phyloP scores from a whole-genome alignment of 1,140 invertebrate species.

The Camponotus floridanus region DNA sequence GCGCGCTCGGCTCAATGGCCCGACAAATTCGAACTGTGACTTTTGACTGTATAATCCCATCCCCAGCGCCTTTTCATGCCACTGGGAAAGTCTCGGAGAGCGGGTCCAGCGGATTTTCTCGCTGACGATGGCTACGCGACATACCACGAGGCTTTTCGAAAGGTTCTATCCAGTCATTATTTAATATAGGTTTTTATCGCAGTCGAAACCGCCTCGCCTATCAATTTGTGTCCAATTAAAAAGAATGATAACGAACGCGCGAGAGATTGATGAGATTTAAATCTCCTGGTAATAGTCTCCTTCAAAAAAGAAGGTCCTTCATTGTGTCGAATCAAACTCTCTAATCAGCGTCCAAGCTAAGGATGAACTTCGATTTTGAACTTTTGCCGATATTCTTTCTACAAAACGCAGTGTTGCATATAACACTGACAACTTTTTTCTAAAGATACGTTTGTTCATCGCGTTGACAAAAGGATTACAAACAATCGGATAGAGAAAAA shows the following conservation, averaged over 20 bases:
- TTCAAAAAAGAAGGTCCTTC: neutral
- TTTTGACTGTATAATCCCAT: constrained; percentile 85
- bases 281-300: neutral
- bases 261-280: constrained; percentile 1
- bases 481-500: neutral
- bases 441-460: too few species aligned
- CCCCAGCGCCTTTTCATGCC: constrained; percentile 78
- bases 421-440: neutral
- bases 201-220: neutral
- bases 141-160: neutral
- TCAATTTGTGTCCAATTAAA: constrained; percentile 18
- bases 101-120: constrained; percentile 27
- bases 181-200: neutral
- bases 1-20: constrained; percentile 82
- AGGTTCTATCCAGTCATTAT: constrained; percentile 2
- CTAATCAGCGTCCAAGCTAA: neutral
- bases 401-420: neutral
- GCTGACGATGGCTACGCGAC: constrained; percentile 30
- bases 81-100: constrained; percentile 76
- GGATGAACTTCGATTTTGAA: neutral
- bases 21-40: constrained; percentile 86
- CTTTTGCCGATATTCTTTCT: neutral
- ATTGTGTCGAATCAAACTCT: neutral
- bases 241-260: neutral
- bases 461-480: neutral